phyloP scores from a whole-genome alignment of 2,113 vertebrate species.

The Columbina picui region DNA sequence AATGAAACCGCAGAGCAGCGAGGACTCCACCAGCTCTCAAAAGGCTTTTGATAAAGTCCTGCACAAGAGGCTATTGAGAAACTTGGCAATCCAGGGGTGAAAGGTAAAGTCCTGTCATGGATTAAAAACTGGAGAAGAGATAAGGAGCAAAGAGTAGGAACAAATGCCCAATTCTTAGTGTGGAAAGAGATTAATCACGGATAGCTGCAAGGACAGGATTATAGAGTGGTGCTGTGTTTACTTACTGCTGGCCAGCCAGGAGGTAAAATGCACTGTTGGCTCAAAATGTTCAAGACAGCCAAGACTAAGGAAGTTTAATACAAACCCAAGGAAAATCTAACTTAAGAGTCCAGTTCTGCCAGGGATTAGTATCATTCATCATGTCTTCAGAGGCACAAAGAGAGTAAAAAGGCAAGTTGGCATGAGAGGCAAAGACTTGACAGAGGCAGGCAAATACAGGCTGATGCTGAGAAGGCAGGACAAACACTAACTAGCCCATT shows the following conservation, averaged over 20 bases:
- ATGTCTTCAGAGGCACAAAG: neutral
- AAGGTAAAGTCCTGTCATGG: conserved; percentile 68
- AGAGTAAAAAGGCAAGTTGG: neutral
- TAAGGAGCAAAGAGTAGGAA: conserved; percentile 55
- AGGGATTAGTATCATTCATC: neutral
- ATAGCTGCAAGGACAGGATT: neutral
- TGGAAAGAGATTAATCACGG: conserved; percentile 22
- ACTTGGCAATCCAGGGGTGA: conserved; percentile 58
- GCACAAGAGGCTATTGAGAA: conserved; percentile 69
- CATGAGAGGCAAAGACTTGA: neutral
- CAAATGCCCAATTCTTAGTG: conserved; percentile 33
- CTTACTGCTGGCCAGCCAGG: neutral
- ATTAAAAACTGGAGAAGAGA: conserved; percentile 63
- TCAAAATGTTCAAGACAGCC: neutral
- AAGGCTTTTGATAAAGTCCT: conserved; percentile 63
- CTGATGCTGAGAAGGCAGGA: neutral
- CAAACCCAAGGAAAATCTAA: neutral
- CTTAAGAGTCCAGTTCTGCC: neutral
- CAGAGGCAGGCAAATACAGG: neutral
- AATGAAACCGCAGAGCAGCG: neutral
- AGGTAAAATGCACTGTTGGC: neutral
- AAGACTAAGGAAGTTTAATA: neutral
- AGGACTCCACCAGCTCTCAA: conserved; percentile 19
- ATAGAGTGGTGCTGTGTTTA: neutral
- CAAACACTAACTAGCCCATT: neutral